Conservation (phyloP, 2,113 vertebrate species). For the Helogale parvula region DNA sequence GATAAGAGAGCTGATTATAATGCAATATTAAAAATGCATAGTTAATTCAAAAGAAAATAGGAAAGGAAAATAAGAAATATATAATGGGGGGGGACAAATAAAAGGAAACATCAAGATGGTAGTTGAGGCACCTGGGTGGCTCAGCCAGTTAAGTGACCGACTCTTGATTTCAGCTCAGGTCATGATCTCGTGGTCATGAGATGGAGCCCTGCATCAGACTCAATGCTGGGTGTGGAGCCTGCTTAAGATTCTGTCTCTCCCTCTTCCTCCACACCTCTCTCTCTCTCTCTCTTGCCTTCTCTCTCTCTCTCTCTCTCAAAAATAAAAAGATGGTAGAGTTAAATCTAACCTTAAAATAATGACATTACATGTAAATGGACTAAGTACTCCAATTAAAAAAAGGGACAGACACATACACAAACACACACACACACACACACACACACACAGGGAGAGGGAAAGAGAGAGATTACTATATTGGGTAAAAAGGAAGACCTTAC, state of each 20-base stretch:
- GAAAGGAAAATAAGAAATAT: not conserved
- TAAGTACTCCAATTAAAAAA: not conserved
- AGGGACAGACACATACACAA: not conserved
- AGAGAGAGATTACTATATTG: not conserved
- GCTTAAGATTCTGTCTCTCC: too few species aligned
- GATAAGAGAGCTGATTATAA: not conserved
- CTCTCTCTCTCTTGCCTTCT: too few species aligned
- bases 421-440: not conserved
- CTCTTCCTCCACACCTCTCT: too few species aligned
- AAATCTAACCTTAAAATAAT: not conserved
- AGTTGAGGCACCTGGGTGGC: not conserved
- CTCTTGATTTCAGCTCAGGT: too few species aligned
- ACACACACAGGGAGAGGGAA: too few species aligned
- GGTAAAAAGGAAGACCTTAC: not conserved
- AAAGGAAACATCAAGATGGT: not conserved
- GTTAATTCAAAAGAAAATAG: not conserved
- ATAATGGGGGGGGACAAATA: not conserved
- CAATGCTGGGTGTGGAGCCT: too few species aligned
- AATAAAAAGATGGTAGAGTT: not conserved
- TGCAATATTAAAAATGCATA: not conserved
- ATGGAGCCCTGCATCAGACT: too few species aligned
- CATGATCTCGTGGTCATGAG: too few species aligned
- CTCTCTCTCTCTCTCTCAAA: too few species aligned
- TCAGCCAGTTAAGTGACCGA: too few species aligned
- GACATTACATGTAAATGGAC: not conserved